These are phyloP conservation scores for Styela clava DNA, from an alignment of 23 tunicate species.

Conservation along the genomic window DNA sequence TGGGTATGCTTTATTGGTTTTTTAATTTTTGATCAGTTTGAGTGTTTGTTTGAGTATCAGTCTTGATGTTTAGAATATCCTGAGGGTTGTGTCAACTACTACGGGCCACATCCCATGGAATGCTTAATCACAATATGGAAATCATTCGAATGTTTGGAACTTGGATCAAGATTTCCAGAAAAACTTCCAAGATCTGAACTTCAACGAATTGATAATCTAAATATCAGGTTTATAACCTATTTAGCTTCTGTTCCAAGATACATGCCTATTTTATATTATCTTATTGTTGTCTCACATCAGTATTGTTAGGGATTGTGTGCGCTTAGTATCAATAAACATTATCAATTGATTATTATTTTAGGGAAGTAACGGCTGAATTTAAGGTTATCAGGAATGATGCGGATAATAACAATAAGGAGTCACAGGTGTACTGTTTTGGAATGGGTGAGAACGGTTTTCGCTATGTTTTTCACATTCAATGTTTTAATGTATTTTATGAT, in stretches of 20 bases:
- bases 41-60: not conserved
- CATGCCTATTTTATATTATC: too few species aligned
- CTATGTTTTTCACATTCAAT: too few species aligned
- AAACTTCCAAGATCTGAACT: not conserved
- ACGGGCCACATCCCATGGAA: conserved; percentile 36
- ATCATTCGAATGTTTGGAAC: not conserved
- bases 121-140: conserved; percentile 29
- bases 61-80: conserved; percentile 13
- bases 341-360: not conserved
- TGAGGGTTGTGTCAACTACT: conserved; percentile 15
- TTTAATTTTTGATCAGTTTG: not conserved
- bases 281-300: not conserved
- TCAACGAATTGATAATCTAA: not conserved
- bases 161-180: conserved; percentile 5
- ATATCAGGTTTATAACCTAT: conserved; percentile 4
- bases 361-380: conserved; percentile 3
- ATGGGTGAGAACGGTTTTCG: conserved; percentile 13
- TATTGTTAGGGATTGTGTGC: too few species aligned
- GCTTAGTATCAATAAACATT: too few species aligned
- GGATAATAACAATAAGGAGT: not conserved
- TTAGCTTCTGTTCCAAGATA: not conserved
- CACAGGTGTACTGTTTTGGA: conserved; percentile 15
- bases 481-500: not conserved
- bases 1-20: conserved; percentile 10
- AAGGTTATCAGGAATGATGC: not conserved